phyloP scores from a whole-genome alignment of 2,797 vertebrate genomes.

The Leptodactylus fallax region DNA sequence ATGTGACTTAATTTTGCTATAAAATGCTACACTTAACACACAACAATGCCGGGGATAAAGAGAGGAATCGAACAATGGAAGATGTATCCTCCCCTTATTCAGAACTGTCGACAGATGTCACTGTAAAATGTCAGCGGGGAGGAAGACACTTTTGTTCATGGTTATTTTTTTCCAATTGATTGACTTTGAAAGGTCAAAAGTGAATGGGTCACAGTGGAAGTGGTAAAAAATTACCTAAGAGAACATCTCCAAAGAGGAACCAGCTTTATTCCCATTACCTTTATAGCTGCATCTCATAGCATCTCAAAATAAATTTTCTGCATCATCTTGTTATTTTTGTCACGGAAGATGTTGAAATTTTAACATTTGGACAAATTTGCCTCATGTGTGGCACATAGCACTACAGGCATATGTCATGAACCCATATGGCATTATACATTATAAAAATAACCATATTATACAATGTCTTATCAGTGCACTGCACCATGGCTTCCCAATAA shows the following conservation, averaged over 20 bases:
- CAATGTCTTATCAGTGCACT: neutral
- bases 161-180: neutral
- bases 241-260: neutral
- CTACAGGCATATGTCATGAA: neutral
- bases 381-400: neutral
- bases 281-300: neutral
- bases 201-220: neutral
- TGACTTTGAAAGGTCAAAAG: neutral
- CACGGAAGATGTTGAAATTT: too few species aligned
- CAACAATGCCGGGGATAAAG: constrained; percentile 1
- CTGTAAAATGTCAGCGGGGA: neutral
- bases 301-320: neutral
- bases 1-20: constrained; percentile 16
- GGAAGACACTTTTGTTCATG: neutral
- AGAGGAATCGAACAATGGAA: neutral
- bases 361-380: neutral
- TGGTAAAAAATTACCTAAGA: neutral
- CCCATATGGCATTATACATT: neutral
- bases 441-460: neutral
- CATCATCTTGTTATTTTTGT: neutral
- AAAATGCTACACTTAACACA: constrained; percentile 21
- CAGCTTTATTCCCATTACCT: neutral
- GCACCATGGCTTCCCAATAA: too few species aligned
- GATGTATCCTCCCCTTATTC: neutral
- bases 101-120: neutral